These are phyloP conservation scores for Spea bombifrons DNA, from an alignment of 2,113 vertebrate genomes.

Conservation along the genomic window DNA sequence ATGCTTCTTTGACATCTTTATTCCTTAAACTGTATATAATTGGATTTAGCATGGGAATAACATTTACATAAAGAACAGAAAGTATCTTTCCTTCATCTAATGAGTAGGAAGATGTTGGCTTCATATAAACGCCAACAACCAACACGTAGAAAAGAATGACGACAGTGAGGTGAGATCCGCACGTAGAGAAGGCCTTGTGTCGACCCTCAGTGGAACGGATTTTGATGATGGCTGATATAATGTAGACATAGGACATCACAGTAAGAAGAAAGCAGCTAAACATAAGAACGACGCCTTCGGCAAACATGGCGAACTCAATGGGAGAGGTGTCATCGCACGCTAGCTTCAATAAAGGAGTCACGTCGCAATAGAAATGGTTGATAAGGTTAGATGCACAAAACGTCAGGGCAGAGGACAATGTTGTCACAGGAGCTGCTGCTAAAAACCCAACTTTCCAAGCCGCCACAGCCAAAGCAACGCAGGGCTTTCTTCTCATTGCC, in stretches of 20 bases:
- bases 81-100: conserved; percentile 8
- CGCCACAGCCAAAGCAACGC: conserved; percentile 43
- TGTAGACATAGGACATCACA: conserved; percentile 12
- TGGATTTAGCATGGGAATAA: conserved; percentile 31
- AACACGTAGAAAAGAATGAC: conserved; percentile 8
- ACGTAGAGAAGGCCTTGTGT: conserved; percentile 15
- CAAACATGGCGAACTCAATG: conserved; percentile 53
- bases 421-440: conserved; percentile 49
- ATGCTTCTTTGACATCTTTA: conserved; percentile 15
- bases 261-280: conserved; percentile 29
- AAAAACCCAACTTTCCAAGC: conserved; percentile 48
- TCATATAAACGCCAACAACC: conserved; percentile 14
- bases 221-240: conserved; percentile 20
- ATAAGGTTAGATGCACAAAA: conserved; percentile 55
- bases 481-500: conserved; percentile 48
- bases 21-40: conserved; percentile 31
- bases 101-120: conserved; percentile 18
- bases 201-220: conserved; percentile 9
- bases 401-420: conserved; percentile 49
- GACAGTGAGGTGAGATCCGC: conserved; percentile 17
- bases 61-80: conserved; percentile 13
- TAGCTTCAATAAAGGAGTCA: conserved; percentile 52
- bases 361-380: conserved; percentile 58
- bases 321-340: conserved; percentile 51
- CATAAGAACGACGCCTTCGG: conserved; percentile 43